Base-by-base conservation (phyloP, 1,140 invertebrate species). In the Zaprionus taronus region DNA sequence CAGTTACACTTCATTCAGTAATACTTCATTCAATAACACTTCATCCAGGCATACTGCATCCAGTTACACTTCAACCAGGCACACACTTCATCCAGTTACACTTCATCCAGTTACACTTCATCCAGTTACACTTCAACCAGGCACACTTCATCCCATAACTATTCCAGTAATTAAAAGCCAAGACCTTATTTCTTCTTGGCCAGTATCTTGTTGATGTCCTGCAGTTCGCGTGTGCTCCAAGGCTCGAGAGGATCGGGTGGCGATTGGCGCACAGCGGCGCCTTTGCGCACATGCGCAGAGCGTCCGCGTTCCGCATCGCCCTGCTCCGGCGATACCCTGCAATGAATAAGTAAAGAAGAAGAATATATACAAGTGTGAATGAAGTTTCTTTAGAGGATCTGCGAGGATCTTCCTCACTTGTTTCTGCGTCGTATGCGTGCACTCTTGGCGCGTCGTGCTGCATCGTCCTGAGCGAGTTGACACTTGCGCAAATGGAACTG, bases 191-290 rank as follows among this genome's bases (percentile, higher is more conserved):
- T 81, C 67, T 91, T 92, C 24, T 72, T 83, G 28, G 87, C 86
- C 64, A 96, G 93, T 85, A 96, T 95, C 74, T 95, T 94, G 92
- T 96, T 96, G 93, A 96, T 96, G 91, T 95, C 95, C 64, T 95
- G 94, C 76, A 96, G 95, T 72, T 94, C 94, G 69, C 94, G 94
- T 20, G 95, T 96, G 90, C 96, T 96, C 96, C 96, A 96, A 2
- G 96, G 95, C 82, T 96, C 95, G 60, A 96, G 91, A 11, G 95
- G 95, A 93, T 96, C 95, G 2, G 94, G 94, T 12, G 94, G 93
- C 4, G 95, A 94, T 11, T 62, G 41, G 7, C 41, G 41, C 1
- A n/a, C 38, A 17, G 41, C 41, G 3, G n/a, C 49, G 12, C 56
- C 20, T 72, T 78, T 85, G 72, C 92, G 41, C 56, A 73, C 67